phyloP scores from a whole-genome alignment of 2,113 vertebrate genomes.

The Nettapus auritus region DNA sequence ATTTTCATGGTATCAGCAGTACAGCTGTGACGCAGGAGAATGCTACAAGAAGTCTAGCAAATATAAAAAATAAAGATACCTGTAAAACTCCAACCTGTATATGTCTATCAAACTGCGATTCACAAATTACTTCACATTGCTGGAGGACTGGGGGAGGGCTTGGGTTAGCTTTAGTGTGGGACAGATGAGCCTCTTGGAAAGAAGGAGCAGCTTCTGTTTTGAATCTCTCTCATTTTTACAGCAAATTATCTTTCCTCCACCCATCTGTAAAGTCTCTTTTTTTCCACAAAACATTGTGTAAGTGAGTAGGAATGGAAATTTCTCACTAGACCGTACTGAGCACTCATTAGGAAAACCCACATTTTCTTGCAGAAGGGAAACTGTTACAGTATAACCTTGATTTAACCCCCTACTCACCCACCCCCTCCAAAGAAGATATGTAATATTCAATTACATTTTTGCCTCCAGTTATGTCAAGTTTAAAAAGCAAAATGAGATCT shows the following conservation, averaged over 20 bases:
- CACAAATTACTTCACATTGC: neutral
- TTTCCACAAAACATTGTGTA: neutral
- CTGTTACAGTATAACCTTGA: neutral
- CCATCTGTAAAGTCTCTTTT: neutral
- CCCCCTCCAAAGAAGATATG: neutral
- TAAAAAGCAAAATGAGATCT: constrained; percentile 49
- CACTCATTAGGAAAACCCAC: neutral
- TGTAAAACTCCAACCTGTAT: neutral
- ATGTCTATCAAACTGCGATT: neutral
- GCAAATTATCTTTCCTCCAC: neutral
- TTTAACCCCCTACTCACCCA: neutral
- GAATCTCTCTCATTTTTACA: neutral
- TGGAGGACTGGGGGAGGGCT: neutral
- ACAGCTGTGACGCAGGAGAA: neutral
- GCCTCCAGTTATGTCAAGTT: constrained; percentile 36
- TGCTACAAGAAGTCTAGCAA: neutral
- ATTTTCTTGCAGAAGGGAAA: neutral
- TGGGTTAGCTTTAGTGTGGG: neutral
- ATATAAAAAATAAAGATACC: neutral
- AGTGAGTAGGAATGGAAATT: neutral
- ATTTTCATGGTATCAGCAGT: neutral
- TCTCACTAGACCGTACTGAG: neutral
- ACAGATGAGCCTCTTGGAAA: neutral
- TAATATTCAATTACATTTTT: constrained; percentile 41
- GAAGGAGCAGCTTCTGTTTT: neutral